Conservation (phyloP, 2,113 vertebrate species). For the Alligator sinensis region DNA sequence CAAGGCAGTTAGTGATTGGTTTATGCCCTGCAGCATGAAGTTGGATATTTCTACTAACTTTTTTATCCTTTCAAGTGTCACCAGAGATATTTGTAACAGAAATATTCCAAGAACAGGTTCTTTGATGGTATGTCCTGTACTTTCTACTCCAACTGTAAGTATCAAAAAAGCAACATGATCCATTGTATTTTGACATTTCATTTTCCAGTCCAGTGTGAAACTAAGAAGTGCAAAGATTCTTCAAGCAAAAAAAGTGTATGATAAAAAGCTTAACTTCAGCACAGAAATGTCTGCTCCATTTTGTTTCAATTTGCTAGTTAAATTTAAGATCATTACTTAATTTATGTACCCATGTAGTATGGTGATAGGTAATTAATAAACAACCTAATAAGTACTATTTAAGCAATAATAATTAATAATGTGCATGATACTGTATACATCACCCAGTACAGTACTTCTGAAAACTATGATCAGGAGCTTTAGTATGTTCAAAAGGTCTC, state of each 20-base stretch:
- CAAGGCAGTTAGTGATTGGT: neutral
- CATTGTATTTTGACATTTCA: neutral
- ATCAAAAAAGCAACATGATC: too few relatives aligned
- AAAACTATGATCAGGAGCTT: conserved; percentile 39
- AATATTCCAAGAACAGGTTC: neutral
- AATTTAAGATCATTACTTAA: conserved; percentile 64
- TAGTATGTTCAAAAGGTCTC: conserved; percentile 12
- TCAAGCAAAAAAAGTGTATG: neutral
- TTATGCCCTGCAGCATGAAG: neutral
- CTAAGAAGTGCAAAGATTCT: neutral
- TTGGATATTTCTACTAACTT: neutral
- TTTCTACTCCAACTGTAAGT: too few relatives aligned
- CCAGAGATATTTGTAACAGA: rapidly evolving
- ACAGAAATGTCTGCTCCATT: conserved; percentile 1
- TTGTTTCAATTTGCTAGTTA: conserved; percentile 41
- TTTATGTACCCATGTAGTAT: conserved; percentile 64
- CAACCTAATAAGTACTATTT: conserved; percentile 56
- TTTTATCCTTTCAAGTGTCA: neutral
- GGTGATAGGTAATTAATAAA: conserved; percentile 12
- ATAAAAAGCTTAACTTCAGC: neutral
- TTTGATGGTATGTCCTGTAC: too few relatives aligned
- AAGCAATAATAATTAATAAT: neutral
- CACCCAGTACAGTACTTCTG: conserved; percentile 13
- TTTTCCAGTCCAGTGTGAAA: neutral
- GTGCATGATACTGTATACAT: conserved; percentile 35